Conservation (phyloP, 1,140 invertebrate species). For the Aphaenogaster rudis region DNA sequence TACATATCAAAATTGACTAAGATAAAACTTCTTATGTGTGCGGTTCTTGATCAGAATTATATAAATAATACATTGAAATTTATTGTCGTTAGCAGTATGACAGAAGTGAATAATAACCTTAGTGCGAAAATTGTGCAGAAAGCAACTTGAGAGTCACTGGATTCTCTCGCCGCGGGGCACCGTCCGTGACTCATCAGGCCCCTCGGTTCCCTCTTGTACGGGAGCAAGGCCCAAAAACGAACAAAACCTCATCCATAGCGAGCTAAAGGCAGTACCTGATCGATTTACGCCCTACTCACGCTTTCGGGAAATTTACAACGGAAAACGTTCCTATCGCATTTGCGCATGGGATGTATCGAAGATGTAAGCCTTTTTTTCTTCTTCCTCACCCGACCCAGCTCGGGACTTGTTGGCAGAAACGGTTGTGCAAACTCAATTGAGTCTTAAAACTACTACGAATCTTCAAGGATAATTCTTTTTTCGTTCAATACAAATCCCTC, state of each 20-base stretch:
- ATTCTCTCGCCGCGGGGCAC: constrained; percentile 84
- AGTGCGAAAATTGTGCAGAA: constrained; percentile 26
- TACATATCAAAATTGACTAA: background rate
- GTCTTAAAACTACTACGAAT: constrained; percentile 63
- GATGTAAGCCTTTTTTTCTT: constrained; percentile 41
- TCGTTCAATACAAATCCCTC: constrained; percentile 14
- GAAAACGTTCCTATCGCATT: constrained; percentile 77
- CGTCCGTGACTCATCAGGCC: constrained; percentile 87
- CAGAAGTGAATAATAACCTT: constrained; percentile 4
- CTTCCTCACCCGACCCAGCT: background rate
- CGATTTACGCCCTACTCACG: constrained; percentile 85
- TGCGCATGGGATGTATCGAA: constrained; percentile 62
- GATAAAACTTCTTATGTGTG: background rate
- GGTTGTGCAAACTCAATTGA: constrained; percentile 72
- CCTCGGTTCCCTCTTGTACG: constrained; percentile 85
- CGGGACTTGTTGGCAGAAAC: constrained; percentile 57
- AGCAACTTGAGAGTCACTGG: constrained; percentile 81
- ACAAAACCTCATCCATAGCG: constrained; percentile 83
- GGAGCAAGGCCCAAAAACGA: constrained; percentile 85
- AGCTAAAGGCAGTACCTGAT: constrained; percentile 84
- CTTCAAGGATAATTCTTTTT: constrained; percentile 73
- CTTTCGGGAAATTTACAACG: constrained; percentile 83
- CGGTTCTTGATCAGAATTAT: background rate
- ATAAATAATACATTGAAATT: background rate
- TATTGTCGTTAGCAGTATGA: background rate